Base-by-base conservation (phyloP, 2,888 invertebrate genomes). In the Dugesia japonica region DNA sequence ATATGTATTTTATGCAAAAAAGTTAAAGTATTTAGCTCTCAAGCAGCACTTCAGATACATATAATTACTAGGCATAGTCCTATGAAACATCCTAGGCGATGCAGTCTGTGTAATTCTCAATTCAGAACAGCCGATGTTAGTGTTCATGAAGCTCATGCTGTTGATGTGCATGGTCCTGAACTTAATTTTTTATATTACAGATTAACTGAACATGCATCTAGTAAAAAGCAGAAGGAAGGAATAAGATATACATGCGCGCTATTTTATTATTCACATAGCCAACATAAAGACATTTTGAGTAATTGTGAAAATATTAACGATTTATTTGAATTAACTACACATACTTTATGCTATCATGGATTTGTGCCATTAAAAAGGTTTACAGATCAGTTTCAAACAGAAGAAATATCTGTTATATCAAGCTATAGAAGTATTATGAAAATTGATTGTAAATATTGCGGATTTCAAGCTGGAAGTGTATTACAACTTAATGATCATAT, bases 101-200 rank as follows among this genome's bases (percentile, higher is more conserved):
- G 56, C 56, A 56, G 56, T 56, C 17, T 56, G 17, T 56, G 56
- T 56, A 56, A n/a, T n/a, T 4, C 56, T n/a, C 20, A 56, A 56
- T 56, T 56, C 17, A 4, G n/a, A 20, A 13, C 56, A 23, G 1
- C 56, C 56, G 56, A 56, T 56, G 23, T 56, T n/a, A 23, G n/a
- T n/a, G 56, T 56, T n/a, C 56, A 56, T n/a, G 56, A 56, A 56
- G 56, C n/a, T n/a, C 56, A 56, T 56, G 56, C 56, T 1, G 56
- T 56, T n/a, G 56, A 56, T 56, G 56, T 13, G n/a, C 56, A 56
- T 23, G 56, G 20, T 9, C 56, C 56, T 13, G 56, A 56, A 23
- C 56, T 56, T 56, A 56, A 56, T 56, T n/a, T 56, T 56, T n/a
- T 56, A 7, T 56, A 56, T 23, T 56, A 23, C 7, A 56, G 17